These are phyloP conservation scores for Neocloeon triangulifer DNA, from an alignment of 1,140 invertebrate genomes.

Conservation along the genomic window DNA sequence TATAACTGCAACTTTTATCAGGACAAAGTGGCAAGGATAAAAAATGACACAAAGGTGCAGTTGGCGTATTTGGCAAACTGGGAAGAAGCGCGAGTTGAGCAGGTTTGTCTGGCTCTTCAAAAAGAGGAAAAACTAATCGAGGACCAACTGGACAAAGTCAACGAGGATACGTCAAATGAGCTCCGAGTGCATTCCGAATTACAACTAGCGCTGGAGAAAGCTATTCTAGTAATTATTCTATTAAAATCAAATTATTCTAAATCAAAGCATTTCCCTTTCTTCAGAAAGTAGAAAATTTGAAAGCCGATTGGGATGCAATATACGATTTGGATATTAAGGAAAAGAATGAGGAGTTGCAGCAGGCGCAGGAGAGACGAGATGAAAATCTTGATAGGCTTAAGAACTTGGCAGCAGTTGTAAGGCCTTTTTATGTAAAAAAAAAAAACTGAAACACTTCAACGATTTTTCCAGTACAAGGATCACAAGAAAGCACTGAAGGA, in stretches of 20 bases:
- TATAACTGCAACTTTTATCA: too few species aligned
- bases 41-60: too few species aligned
- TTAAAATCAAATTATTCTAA: too few species aligned
- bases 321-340: slow-evolving; percentile 13
- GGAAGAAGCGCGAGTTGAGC: slow-evolving; percentile 15
- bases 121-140: slow-evolving; percentile 12
- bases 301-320: slow-evolving; percentile 13
- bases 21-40: too few species aligned
- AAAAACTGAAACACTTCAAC: too few species aligned
- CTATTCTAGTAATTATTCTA: slow-evolving; percentile 13
- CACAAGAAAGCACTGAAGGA: slow-evolving; percentile 12
- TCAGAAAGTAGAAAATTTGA: slow-evolving; percentile 13
- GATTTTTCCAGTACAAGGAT: slow-evolving; percentile 18
- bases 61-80: slow-evolving; percentile 14
- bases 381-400: slow-evolving; percentile 11
- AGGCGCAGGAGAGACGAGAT: slow-evolving; percentile 16
- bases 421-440: slow-evolving; percentile 14
- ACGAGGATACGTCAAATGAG: slow-evolving; percentile 13
- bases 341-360: slow-evolving; percentile 14
- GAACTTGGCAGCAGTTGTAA: slow-evolving; percentile 16
- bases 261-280: slow-evolving; percentile 7
- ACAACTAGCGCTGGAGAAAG: slow-evolving; percentile 13
- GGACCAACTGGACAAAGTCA: slow-evolving; percentile 10
- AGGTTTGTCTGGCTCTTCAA: slow-evolving; percentile 12
- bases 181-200: slow-evolving; percentile 12